Evolutionary conservation across 1,140 invertebrate species (phyloP).

Genomic region (Hylyphantes graminicola): DNA sequence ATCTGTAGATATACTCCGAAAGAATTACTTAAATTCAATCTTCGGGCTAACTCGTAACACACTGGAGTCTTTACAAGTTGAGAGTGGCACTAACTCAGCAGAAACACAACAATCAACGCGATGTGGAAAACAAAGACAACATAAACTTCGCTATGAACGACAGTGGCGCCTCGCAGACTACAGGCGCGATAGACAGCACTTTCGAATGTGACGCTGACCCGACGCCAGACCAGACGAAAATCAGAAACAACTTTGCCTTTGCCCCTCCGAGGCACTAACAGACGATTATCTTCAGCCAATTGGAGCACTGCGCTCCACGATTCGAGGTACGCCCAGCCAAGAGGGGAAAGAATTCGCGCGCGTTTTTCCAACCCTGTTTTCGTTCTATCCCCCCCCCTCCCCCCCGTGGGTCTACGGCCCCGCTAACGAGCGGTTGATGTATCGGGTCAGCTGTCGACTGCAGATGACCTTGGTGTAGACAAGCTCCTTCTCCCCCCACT

Average conservation of each 20-base stretch:
- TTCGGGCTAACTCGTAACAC: not conserved
- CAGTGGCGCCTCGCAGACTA: not conserved
- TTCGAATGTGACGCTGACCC: conserved; percentile 28
- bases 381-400: not conserved
- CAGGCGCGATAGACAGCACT: conserved; percentile 3
- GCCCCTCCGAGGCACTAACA: conserved; percentile 42
- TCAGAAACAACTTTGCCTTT: not conserved
- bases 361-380: conserved; percentile 23
- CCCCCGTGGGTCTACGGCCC: conserved; percentile 47
- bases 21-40: no score
- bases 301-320: conserved; percentile 41
- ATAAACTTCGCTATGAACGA: not conserved
- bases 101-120: not conserved
- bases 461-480: conserved; percentile 47
- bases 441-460: conserved; percentile 56
- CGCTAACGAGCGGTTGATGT: conserved; percentile 58
- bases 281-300: conserved; percentile 57
- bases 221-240: conserved; percentile 18
- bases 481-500: conserved; percentile 13
- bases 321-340: conserved; percentile 34
- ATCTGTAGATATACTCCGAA: no score
- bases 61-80: not conserved
- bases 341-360: conserved; percentile 9
- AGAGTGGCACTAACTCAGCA: not conserved
- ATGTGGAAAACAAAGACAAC: not conserved